Base-by-base conservation (phyloP, 2,113 vertebrate genomes). In the Ameiurus melas region DNA sequence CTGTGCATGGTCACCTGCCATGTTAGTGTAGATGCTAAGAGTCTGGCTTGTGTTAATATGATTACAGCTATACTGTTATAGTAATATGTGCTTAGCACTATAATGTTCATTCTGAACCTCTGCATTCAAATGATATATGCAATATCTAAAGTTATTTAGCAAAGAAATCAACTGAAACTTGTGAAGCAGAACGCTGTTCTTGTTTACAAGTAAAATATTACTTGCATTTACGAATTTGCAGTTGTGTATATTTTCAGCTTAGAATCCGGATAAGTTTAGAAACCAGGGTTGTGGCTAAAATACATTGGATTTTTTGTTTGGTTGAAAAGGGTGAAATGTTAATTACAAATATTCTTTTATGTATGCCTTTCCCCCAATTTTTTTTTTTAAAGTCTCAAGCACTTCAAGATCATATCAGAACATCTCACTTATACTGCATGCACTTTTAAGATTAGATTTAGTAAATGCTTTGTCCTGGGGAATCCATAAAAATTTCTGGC, bases 131-230 rank as follows among this genome's bases (percentile, higher is more conserved):
- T 73, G 7, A 73, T 17, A 70, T 16, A 70, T 16, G n/a, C n/a
- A 68, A 14, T 14, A 68, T 30, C 13, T 27, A 64, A 30, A 5
- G 27, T 68, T 68, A 3, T 30, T 68, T 30, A 68, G 12, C 3
- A 68, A 47, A 25, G 36, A 47, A 53, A 84, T 83, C 13, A 16
- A 2, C 58, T 20, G 39, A 43, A 62, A 66, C 33, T 47, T 66
- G 3, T 83, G 58, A 47, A 25, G 36, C 60, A 43, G 39, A 36
- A 16, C 57, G 53, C 16, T 57, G 5, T 58, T 43, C 82, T 84
- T 25, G 51, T 66, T 84, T 84, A 84, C n/a, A 51, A 60, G 62
- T 64, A 47, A 51, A 80, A 55, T 80, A 80, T 80, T 53, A 30
- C 60, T 83, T 66, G 22, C 20, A n/a, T 17, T 66, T 83, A 33